Evolutionary conservation across 2,797 vertebrate genomes (phyloP), one percentile per base, ranked within the genome.

Genomic region (Megalops cyprinoides): DNA sequence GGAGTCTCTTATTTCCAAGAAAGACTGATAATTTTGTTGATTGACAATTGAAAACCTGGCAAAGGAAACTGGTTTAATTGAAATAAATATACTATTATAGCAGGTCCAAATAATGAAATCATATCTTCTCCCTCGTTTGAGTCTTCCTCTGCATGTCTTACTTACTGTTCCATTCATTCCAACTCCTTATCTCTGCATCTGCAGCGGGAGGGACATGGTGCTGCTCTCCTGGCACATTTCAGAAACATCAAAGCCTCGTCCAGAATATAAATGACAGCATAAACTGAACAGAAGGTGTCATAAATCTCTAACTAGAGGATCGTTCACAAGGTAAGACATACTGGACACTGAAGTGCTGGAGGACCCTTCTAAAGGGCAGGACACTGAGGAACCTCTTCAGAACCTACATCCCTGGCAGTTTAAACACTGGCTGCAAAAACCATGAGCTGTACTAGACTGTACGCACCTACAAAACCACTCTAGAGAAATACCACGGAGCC

Each of bases 401-500:
- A 55, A 71, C 7, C 20, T 37, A 48, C 77, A 71, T 60, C 53
- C 75, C 69, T 74, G 79, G 77, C 81, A 53, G 77, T 74, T 85
- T 79, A 48, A 79, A 83, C 79, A 76, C 82, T 74, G 46, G 76
- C 58, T 79, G 49, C 31, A 74, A 75, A 55, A 20, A 56, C n/a
- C 3, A 46, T 15, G 31, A 56, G 31, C 84, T 83, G 83, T 62
- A 20, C 73, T 78, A 60, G 82, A 44, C 81, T 87, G 83, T 37
- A 56, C 76, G 78, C 88, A 86, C 79, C 87, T 85, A 85, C 62
- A 84, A 79, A 87, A 82, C 82, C 84, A 80, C 39, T n/a, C 83
- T 81, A 78, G 85, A 71, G 81, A 79, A 79, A 79, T 84, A 83
- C 69, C 48, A 82, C 81, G 80, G 79, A 84, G 82, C 71, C 53